Evolutionary conservation across 35 echinoderm and acorn worm genomes (phyloP), one percentile per base, ranked within the genome.

Genomic region (Heliocidaris erythrogramma): DNA sequence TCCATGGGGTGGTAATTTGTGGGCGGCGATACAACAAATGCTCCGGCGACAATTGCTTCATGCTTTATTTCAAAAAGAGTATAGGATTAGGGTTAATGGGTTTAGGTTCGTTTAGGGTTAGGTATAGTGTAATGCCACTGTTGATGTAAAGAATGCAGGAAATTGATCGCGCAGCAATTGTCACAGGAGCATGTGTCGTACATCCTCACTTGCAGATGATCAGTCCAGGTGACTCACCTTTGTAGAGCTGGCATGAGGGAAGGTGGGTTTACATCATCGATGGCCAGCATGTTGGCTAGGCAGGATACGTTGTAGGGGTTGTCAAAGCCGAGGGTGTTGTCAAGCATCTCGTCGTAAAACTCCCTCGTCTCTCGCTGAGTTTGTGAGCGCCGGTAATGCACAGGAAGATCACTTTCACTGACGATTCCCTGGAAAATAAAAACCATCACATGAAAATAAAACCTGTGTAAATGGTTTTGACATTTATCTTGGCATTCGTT

Each of bases 191-290:
- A 42, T 42, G 35, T 42, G 35, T 42, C 35, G 3, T 42, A 24
- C 42, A 31, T 4, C n/a, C 16, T 17, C 71, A 85, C 29, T 17
- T 85, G 16, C 71, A 85, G 71, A 85, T 21, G 71, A 30, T 85
- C 4, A 85, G 16, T 85, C 16, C 1, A 42, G 3, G 35, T 78
- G 14, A 32, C 11, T 88, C 31, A 99, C 98, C 95, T 96, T 85
- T 99, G 98, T 29, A 99, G 49, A 5, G 92, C 97, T 48, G 96
- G 94, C 96, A 99, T 97, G 32, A 97, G 91, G 16, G 98, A 97
- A 7, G 97, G 85, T 13, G 97, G 97, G 30, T 16, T 61, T 65
- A 94, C 86, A 48, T 96, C 94, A 13, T 94, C 86, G 12, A 99
- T 85, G 27, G 87, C 48, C 3, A 99, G 90, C 35, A 93, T 56